Base-by-base conservation (phyloP, 2,888 invertebrate genomes). In the Eretmocerus hayati region DNA sequence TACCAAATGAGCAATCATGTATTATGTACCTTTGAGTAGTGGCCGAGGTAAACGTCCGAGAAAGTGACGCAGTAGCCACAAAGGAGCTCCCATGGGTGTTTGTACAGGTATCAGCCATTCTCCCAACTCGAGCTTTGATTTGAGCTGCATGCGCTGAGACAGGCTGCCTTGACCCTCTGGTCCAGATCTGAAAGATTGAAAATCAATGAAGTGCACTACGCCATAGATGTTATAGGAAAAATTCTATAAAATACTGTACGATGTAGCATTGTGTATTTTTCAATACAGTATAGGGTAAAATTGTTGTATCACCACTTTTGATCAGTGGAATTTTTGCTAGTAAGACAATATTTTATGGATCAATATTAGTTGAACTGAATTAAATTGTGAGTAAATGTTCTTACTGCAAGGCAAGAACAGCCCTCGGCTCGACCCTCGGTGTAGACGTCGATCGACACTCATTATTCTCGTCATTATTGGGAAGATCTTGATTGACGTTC, bases 31-130 rank as follows among this genome's bases (percentile, higher is more conserved):
- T 51, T 40, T 8, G 15, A 56, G 48, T 5, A 57, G 45, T 8
- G 56, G 57, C 11, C 19, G 32, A 2, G 53, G 56, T 18, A 57
- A 39, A 15, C 56, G 52, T 4, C 57, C 56, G 11, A 57, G 46
- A 23, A 56, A 56, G 46, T 57, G 57, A 2, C 56, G 40, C 4
- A 56, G 43, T 11, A 57, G 31, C 57, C 56, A 57, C n/a, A 56
- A 50, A 2, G 57, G 54, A 6, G 56, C 50, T 1, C 56, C 57
- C 2, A 46, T 33, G 1, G 57, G 53, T 2, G 54, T 53, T 31
- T 48, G 50, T 4, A 39, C 35, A 3, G 56, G 43, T 5, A 56
- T 6, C 4, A 57, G 35, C 57, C 57, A 57, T 15, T 52, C 49
- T 30, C 56, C 57, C 4, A 37, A 30, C 32, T 55, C 56, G 30